A percentile compares a stretch with the other conserved stretches of the same genome.
Evolutionary conservation across 2,797 vertebrate genomes (phyloP).

Genomic region (Hyperoplus lanceolatus): DNA sequence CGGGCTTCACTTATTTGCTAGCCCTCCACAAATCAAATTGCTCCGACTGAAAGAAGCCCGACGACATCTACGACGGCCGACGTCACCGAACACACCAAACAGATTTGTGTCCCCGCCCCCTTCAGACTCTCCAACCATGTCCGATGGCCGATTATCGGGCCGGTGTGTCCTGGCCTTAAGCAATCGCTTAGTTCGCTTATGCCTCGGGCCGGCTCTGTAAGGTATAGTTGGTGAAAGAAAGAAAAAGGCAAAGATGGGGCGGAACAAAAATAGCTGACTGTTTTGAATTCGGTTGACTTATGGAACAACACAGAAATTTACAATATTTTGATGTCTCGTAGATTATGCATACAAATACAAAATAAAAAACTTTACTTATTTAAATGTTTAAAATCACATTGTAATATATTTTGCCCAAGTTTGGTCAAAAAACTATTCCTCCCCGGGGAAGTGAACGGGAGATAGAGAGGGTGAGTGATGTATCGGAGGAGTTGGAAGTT

Average conservation of each 20-base stretch:
- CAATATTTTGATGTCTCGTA: slow-evolving; percentile 18
- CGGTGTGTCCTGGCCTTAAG: no score
- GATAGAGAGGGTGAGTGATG: slow-evolving; percentile 56
- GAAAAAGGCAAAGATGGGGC: slow-evolving; percentile 27
- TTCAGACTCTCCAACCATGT: no score
- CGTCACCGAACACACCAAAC: no score
- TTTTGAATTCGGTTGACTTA: slow-evolving; percentile 20
- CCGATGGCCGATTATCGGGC: no score
- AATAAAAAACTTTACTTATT: slow-evolving; percentile 32
- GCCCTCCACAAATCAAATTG: no score
- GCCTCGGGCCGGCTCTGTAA: no score
- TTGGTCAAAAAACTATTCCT: slow-evolving; percentile 52
- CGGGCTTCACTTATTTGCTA: no score
- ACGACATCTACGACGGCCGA: no score
- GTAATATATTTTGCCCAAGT: slow-evolving; percentile 35
- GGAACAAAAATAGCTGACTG: slow-evolving; percentile 11
- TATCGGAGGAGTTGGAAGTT: slow-evolving; percentile 61
- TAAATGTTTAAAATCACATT: slow-evolving; percentile 29
- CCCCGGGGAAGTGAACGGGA: slow-evolving; percentile 33
- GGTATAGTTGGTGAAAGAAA: slow-evolving; percentile 32
- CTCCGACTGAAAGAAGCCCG: no score
- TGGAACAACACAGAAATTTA: slow-evolving; percentile 5
- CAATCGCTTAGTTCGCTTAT: no score
- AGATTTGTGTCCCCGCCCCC: no score
- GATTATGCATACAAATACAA: background rate